Percentiles rank a stretch among this genome's conserved stretches.
Evolutionary conservation across 2,888 invertebrate species (phyloP).

Genomic region (Agonopterix heracliana): DNA sequence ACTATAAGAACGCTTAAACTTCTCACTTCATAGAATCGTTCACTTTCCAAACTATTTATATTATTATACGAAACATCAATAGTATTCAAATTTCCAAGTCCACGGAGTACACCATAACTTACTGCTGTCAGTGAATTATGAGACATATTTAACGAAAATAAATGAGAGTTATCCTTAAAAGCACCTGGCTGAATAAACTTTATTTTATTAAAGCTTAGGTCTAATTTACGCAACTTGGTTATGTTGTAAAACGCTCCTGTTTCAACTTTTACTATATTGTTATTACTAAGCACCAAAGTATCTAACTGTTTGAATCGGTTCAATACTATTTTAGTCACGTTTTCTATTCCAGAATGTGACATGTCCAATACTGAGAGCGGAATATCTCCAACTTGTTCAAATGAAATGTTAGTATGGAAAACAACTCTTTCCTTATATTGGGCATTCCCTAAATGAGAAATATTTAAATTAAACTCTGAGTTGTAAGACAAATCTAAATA

Average conservation of each 20-base stretch:
- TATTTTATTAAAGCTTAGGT: slow-evolving; percentile 48
- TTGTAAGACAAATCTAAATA: slow-evolving; percentile 49
- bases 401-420: slow-evolving; percentile 23
- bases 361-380: slow-evolving; percentile 28
- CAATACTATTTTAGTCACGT: slow-evolving; percentile 31
- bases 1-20: slow-evolving; percentile 36
- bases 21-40: slow-evolving; percentile 41
- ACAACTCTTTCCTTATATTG: slow-evolving; percentile 31
- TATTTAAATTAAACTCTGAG: slow-evolving; percentile 26
- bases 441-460: slow-evolving; percentile 19
- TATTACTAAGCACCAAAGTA: slow-evolving; percentile 32
- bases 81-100: slow-evolving; percentile 30
- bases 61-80: slow-evolving; percentile 50
- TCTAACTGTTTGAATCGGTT: slow-evolving; percentile 25
- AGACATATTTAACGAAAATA: slow-evolving; percentile 41
- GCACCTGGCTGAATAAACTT: slow-evolving; percentile 42
- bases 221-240: slow-evolving; percentile 27
- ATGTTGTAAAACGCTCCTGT: neutral
- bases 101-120: slow-evolving; percentile 45
- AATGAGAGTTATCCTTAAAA: slow-evolving; percentile 37
- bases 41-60: slow-evolving; percentile 38
- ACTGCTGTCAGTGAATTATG: slow-evolving; percentile 39
- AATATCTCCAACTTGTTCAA: slow-evolving; percentile 18
- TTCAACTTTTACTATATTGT: slow-evolving; percentile 24
- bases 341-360: slow-evolving; percentile 27